phyloP scores from a whole-genome alignment of 2,113 vertebrate genomes.

The Origma solitaria region DNA sequence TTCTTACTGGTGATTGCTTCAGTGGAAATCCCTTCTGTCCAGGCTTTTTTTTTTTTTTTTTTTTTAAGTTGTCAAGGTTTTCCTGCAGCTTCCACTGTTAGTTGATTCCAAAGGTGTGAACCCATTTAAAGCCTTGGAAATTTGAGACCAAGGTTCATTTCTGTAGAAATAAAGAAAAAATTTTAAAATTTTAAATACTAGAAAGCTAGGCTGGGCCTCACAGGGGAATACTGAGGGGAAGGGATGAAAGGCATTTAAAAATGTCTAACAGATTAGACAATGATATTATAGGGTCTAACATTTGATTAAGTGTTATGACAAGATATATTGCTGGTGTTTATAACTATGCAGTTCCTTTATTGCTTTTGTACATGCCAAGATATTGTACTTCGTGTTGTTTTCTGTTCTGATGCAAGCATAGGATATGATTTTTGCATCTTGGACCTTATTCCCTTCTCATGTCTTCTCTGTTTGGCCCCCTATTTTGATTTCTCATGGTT shows the following conservation, averaged over 20 bases:
- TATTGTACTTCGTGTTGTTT: not conserved
- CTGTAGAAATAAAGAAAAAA: not conserved
- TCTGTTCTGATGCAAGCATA: not conserved
- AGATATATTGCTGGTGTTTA: not conserved
- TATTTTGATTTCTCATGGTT: not conserved
- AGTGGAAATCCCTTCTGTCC: not conserved
- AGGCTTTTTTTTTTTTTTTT: not conserved
- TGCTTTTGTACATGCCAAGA: not conserved
- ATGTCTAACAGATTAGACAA: not conserved
- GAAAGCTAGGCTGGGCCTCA: not conserved
- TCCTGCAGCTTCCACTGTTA: not conserved
- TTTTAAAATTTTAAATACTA: not conserved
- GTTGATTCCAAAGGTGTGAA: not conserved
- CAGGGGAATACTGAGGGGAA: not conserved
- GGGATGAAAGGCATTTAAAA: not conserved
- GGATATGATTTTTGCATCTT: not conserved
- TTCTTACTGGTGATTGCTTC: not conserved
- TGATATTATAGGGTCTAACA: not conserved
- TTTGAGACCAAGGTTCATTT: not conserved
- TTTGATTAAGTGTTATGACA: not conserved
- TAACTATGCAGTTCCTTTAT: not conserved
- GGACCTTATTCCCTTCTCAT: not conserved
- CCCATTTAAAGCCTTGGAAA: not conserved
- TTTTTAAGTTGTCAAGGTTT: not conserved
- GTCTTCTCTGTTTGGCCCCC: not conserved